These are phyloP conservation scores for Archilochus colubris DNA, from an alignment of 2,113 vertebrate species.

Conservation along the genomic window DNA sequence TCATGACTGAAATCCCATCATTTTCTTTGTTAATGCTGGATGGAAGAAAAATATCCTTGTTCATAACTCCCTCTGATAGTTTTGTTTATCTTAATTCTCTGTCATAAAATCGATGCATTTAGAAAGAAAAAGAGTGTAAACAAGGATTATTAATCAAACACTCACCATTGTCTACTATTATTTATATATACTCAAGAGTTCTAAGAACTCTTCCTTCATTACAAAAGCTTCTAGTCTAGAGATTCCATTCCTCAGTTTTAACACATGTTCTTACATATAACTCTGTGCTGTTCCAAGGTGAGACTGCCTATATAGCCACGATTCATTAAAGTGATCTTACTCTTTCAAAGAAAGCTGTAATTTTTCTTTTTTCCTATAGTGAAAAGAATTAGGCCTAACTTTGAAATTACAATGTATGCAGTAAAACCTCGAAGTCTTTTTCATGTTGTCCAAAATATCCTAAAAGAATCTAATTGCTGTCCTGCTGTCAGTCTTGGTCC, in stretches of 20 bases:
- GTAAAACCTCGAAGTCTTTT: neutral
- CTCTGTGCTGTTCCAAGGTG: neutral
- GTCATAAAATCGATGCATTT: neutral
- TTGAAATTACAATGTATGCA: neutral
- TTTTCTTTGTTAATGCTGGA: neutral
- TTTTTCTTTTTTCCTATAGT: neutral
- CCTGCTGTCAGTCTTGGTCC: neutral
- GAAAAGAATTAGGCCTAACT: neutral
- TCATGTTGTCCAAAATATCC: neutral
- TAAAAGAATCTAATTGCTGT: neutral
- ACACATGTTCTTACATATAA: fast-evolving
- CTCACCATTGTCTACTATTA: neutral
- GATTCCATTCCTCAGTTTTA: neutral
- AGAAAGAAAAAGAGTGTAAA: neutral
- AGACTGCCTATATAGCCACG: neutral
- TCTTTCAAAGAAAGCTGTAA: neutral
- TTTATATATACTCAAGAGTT: neutral
- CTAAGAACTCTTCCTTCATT: neutral
- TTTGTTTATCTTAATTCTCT: neutral
- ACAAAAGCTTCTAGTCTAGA: neutral
- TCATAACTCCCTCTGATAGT: neutral
- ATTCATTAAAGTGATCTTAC: neutral
- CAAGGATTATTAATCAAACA: neutral
- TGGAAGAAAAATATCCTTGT: neutral
- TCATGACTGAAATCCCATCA: neutral